These are phyloP conservation scores for Danio rerio DNA, from an alignment of 2,113 vertebrate species.

Conservation along the genomic window DNA sequence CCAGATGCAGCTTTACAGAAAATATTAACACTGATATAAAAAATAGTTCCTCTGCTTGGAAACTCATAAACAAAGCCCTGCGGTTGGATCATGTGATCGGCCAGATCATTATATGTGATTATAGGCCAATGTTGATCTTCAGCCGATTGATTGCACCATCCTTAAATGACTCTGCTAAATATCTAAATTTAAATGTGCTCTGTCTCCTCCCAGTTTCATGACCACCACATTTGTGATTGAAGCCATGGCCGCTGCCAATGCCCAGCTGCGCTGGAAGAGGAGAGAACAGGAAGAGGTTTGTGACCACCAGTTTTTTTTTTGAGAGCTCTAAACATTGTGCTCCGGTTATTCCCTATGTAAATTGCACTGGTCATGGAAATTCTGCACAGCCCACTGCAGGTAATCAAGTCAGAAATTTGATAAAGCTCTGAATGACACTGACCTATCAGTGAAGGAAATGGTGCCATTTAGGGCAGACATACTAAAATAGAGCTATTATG, in stretches of 20 bases:
- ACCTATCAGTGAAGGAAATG: neutral
- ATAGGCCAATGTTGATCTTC: too few relatives aligned
- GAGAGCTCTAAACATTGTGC: too few relatives aligned
- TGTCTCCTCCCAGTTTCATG: conserved; percentile 83
- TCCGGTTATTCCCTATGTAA: neutral
- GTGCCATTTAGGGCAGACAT: neutral
- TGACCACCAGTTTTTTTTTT: neutral
- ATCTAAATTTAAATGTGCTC: too few relatives aligned
- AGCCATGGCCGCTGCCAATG: conserved; percentile 97
- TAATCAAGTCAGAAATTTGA: conserved; percentile 2
- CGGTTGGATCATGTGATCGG: too few relatives aligned
- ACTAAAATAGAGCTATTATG: neutral
- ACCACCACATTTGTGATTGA: conserved; percentile 97
- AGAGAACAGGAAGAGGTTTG: conserved; percentile 89
- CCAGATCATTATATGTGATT: too few relatives aligned
- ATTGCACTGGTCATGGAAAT: neutral
- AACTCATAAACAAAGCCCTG: too few relatives aligned
- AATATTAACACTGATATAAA: too few relatives aligned
- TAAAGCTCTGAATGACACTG: neutral
- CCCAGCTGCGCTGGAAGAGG: conserved; percentile 93
- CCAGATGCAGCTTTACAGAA: too few relatives aligned
- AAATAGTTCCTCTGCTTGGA: too few relatives aligned
- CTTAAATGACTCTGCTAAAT: too few relatives aligned
- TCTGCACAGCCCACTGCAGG: neutral
- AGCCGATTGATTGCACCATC: too few relatives aligned